A percentile compares a stretch with the other conserved stretches of the same genome.
These are phyloP conservation scores for Hylaea fasciaria DNA, from an alignment of 2,888 invertebrate species.

Conservation along the genomic window DNA sequence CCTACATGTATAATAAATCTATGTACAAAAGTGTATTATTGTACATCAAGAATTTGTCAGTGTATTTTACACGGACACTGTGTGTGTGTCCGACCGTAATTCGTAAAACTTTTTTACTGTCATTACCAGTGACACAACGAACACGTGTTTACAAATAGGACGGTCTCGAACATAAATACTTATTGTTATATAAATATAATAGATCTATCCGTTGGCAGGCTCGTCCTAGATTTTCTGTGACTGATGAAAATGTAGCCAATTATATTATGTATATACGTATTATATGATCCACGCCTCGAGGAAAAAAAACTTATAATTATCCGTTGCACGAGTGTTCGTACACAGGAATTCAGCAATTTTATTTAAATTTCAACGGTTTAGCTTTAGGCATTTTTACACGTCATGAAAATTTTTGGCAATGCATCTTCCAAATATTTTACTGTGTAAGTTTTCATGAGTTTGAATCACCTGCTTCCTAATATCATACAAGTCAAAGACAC, in stretches of 20 bases:
- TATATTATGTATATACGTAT: neutral
- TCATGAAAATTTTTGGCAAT: conserved; percentile 6
- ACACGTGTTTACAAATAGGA: conserved; percentile 39
- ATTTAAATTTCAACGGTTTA: neutral
- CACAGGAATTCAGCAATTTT: neutral
- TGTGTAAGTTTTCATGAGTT: too few species aligned
- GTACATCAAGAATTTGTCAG: too few species aligned
- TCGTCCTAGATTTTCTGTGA: conserved; percentile 20
- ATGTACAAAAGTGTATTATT: too few species aligned
- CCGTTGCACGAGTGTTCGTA: too few species aligned
- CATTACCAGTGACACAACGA: conserved; percentile 12
- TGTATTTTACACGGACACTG: neutral
- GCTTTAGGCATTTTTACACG: neutral
- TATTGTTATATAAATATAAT: conserved; percentile 27
- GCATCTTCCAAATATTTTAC: neutral
- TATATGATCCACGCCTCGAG: too few species aligned
- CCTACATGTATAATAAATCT: neutral
- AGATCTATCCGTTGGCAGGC: conserved; percentile 31
- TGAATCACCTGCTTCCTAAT: too few species aligned
- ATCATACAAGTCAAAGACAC: too few species aligned
- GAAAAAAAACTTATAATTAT: too few species aligned
- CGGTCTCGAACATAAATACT: conserved; percentile 30
- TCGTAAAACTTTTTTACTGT: conserved; percentile 26
- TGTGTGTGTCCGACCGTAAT: neutral
- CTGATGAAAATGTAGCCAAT: conserved; percentile 7